Evolutionary conservation across 2,113 vertebrate genomes (phyloP), one percentile per base, ranked within the genome.

Genomic region (Zosterops pallidus): DNA sequence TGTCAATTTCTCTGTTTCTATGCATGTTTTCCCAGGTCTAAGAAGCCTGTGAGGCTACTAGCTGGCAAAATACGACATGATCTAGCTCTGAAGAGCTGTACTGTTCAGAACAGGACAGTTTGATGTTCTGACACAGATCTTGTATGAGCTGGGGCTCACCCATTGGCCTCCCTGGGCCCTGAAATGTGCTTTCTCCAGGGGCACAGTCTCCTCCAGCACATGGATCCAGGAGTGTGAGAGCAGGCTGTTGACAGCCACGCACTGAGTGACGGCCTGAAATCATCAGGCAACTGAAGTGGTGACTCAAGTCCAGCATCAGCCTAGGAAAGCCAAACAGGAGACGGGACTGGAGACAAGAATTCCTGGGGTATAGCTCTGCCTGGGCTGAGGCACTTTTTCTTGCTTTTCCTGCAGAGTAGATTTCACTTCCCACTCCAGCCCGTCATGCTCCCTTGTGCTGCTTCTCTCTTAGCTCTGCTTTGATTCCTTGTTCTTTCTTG

Each of bases 281-380:
- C 47, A 22, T 46, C 22, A 42, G 17, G 37, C 14, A 42, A 6
- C 16, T 10, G 9, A 92, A 69, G 19, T 14, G 10, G 24, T 37
- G 24, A 11, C 26, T 63, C 3, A 3, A 3, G 12, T 41, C 28
- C 46, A 62, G 0, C 1, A 1, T 39, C 52, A 42, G 26, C 12
- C 52, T 35, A 24, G 33, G 26, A 80, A 83, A 89, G 18, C 5
- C 23, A 39, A 84, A n/a, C 5, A 37, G 50, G 8, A 56, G 24
- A 35, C 19, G 31, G 14, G 12, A 33, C 12, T 12, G 50, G 10
- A 77, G 49, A 23, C 0, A 1, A 47, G 17, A 31, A n/a, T 28
- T 79, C 23, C 15, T 69, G 28, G 9, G 12, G 24, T 11, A 9
- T 6, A 21, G 6, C 9, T 72, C 29, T 70, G 16, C 29, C 37